These are phyloP conservation scores for Dinoponera quadriceps DNA, from an alignment of 1,140 invertebrate species.

Conservation along the genomic window DNA sequence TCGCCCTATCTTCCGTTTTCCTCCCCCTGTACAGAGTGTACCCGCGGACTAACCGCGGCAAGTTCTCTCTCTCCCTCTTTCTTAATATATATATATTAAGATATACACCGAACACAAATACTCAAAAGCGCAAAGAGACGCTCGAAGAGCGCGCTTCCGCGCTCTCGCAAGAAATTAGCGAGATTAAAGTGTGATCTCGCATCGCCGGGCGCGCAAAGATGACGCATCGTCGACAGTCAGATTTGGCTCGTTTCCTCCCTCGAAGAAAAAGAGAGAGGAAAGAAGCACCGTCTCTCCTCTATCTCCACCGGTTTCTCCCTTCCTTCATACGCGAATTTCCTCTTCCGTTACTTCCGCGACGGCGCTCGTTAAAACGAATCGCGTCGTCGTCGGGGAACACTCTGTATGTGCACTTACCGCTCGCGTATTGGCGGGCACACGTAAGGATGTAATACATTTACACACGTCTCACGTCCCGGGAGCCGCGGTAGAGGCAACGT, in stretches of 20 bases:
- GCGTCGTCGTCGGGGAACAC: background rate
- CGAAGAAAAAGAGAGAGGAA: too few species aligned
- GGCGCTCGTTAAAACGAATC: slow-evolving; percentile 11
- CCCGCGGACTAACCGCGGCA: background rate
- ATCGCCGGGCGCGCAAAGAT: too few species aligned
- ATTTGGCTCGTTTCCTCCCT: too few species aligned
- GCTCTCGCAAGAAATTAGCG: too few species aligned
- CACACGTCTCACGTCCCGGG: slow-evolving; percentile 21
- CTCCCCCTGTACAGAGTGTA: background rate
- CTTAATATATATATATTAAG: too few species aligned
- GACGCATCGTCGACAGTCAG: too few species aligned
- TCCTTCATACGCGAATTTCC: background rate
- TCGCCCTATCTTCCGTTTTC: background rate
- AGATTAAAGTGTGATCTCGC: too few species aligned
- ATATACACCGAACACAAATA: too few species aligned
- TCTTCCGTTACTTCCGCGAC: slow-evolving; percentile 17
- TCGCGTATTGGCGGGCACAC: background rate
- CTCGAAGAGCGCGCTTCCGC: too few species aligned
- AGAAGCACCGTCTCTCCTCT: background rate
- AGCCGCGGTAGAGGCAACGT: background rate
- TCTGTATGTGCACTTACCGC: background rate
- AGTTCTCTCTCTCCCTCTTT: background rate
- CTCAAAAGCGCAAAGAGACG: too few species aligned
- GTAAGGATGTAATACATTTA: slow-evolving; percentile 36
- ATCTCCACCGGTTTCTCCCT: background rate